Conservation (phyloP, 1,140 invertebrate genomes). For the Drosophila oshimai region DNA sequence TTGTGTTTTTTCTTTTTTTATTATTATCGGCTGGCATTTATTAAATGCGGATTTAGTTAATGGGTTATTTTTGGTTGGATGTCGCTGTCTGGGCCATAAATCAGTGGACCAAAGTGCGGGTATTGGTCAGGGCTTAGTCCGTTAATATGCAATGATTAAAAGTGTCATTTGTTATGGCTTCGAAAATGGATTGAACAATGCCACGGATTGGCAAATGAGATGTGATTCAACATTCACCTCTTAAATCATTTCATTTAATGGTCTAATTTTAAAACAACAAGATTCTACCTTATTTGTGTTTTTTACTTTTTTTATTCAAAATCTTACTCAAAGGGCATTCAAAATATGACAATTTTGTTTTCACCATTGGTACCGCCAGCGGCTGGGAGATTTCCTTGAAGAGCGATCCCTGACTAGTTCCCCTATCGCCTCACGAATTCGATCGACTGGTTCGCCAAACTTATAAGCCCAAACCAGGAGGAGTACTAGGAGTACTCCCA, state of each 20-base stretch:
- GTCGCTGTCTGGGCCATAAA: constrained; percentile 64
- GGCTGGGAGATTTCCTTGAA: too few relatives aligned
- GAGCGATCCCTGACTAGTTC: background rate
- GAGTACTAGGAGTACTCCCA: background rate
- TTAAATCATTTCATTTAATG: too few relatives aligned
- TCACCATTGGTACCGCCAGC: too few relatives aligned
- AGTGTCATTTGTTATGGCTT: constrained; percentile 73
- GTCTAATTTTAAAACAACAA: too few relatives aligned
- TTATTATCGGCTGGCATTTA: constrained; percentile 73
- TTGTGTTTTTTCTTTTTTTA: too few relatives aligned
- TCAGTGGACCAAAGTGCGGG: constrained; percentile 54
- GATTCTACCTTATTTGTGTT: too few relatives aligned
- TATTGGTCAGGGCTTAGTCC: constrained; percentile 48
- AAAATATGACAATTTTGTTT: too few relatives aligned
- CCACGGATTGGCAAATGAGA: background rate
- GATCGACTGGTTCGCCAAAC: background rate
- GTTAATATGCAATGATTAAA: constrained; percentile 80
- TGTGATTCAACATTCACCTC: background rate
- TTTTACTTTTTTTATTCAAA: too few relatives aligned
- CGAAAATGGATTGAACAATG: constrained; percentile 18
- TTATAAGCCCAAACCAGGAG: background rate
- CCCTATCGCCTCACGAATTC: background rate
- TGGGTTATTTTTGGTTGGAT: constrained; percentile 68
- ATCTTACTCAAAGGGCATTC: too few relatives aligned
- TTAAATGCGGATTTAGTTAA: constrained; percentile 81